phyloP scores from a whole-genome alignment of 2,113 vertebrate species.

The Furnarius figulus region DNA sequence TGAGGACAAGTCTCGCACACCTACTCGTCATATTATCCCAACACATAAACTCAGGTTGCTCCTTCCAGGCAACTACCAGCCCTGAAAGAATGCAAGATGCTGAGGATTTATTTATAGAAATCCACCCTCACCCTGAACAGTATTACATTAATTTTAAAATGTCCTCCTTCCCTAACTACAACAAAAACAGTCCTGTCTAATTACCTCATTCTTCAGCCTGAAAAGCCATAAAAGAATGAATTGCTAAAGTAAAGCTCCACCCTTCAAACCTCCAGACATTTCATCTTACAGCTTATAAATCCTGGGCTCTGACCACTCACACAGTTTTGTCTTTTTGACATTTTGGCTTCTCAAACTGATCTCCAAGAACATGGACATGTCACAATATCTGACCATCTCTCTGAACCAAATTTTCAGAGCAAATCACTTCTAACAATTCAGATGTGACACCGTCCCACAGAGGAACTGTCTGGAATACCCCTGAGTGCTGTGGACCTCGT shows the following conservation, averaged over 20 bases:
- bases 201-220: conserved; percentile 49
- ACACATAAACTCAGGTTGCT: not conserved
- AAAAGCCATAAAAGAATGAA: conserved; percentile 34
- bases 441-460: not conserved
- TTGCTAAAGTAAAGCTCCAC: conserved; percentile 51
- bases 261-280: conserved; percentile 48
- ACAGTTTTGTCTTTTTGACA: conserved; percentile 13
- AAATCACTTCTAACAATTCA: not conserved
- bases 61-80: conserved; percentile 11
- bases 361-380: conserved; percentile 17
- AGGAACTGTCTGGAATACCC: not conserved
- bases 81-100: not conserved
- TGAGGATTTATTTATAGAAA: conserved; percentile 5
- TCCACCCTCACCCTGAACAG: not conserved
- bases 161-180: not conserved
- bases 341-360: conserved; percentile 15
- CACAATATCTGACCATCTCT: not conserved
- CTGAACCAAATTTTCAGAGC: not conserved
- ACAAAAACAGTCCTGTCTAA: conserved; percentile 3
- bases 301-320: not conserved
- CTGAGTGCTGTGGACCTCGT: not conserved
- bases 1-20: not conserved
- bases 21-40: not conserved
- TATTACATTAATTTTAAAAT: not conserved
- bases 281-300: conserved; percentile 61